Conservation (phyloP, 2,888 invertebrate genomes). For the Marasmarcha lunaedactyla region DNA sequence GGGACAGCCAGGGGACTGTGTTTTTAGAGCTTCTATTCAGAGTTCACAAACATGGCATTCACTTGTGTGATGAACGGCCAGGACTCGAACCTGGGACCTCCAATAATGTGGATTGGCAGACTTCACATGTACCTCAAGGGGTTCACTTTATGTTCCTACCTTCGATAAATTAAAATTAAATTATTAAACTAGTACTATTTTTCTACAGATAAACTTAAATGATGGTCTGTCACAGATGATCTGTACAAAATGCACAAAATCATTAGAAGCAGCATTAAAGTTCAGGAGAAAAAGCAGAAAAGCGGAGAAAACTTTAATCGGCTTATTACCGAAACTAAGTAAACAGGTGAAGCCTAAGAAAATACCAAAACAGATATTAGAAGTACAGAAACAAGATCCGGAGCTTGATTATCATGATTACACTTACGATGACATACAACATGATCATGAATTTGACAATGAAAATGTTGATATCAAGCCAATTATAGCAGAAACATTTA, state of each 20-base stretch:
- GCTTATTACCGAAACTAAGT: slow-evolving; percentile 14
- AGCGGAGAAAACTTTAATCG: slow-evolving; percentile 29
- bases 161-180: too few relatives aligned
- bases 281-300: slow-evolving; percentile 36
- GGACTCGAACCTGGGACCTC: too few relatives aligned
- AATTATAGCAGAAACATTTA: slow-evolving; percentile 12
- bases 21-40: too few relatives aligned
- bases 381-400: slow-evolving; percentile 7
- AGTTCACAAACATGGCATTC: too few relatives aligned
- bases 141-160: too few relatives aligned
- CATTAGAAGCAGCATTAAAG: slow-evolving; percentile 27
- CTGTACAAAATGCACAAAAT: slow-evolving; percentile 31
- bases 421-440: slow-evolving; percentile 19
- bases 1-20: too few relatives aligned
- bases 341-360: neutral
- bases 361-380: neutral
- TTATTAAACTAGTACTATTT: too few relatives aligned
- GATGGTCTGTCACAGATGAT: slow-evolving; percentile 48
- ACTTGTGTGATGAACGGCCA: too few relatives aligned
- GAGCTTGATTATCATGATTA: slow-evolving; percentile 14
- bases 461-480: slow-evolving; percentile 18
- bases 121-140: too few relatives aligned
- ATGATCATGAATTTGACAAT: slow-evolving; percentile 24
- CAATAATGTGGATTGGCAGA: too few relatives aligned
- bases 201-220: slow-evolving; percentile 36